Base-by-base conservation (phyloP, 2,888 invertebrate genomes). In the Temnothorax unifasciatus region DNA sequence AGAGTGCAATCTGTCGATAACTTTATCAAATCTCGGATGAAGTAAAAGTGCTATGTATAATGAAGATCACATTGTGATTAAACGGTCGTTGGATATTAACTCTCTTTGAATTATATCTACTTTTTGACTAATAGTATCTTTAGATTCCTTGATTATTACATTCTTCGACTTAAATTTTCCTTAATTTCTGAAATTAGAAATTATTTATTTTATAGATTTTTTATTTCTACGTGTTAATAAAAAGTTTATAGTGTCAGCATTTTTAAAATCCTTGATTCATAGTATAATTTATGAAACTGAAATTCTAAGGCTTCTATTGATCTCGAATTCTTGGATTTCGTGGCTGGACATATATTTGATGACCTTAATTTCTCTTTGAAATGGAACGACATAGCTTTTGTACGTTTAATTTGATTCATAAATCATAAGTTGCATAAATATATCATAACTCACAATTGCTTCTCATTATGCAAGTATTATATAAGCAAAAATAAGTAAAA, bases 281-380 rank as follows among this genome's bases (percentile, higher is more conserved):
- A 34, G 21, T 63, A 15, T 21, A 21, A 50, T 75, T 76, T 3
- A 34, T 38, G 13, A 25, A 76, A 64, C 11, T 52, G 3, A 21
- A 38, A 25, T 76, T 76, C 50, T 76, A 52, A 64, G 2, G 18
- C 18, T 76, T 25, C 9, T 38, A 64, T 76, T 5, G 38, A 64
- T 25, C 18, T 1, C 8, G 13, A 76, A 52, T 76, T 76, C 66
- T 64, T 52, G 38, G 34, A 50, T 13, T 63, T 52, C 18, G 3
- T 73, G 1, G 18, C 1, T 21, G 34, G 34, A 66, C 38, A 38
- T 64, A 64, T 76, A 64, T 52, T 59, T 11, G 18, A 52, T 76
- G 66, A 66, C 64, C 18, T 76, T 76, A 41, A 76, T 76, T 76
- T 66, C 66, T 76, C 38, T 64, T 38, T 64, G 25, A 76, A 76